These are phyloP conservation scores for Drosophila niveifrons DNA, from an alignment of 2,888 invertebrate genomes.

Conservation along the genomic window DNA sequence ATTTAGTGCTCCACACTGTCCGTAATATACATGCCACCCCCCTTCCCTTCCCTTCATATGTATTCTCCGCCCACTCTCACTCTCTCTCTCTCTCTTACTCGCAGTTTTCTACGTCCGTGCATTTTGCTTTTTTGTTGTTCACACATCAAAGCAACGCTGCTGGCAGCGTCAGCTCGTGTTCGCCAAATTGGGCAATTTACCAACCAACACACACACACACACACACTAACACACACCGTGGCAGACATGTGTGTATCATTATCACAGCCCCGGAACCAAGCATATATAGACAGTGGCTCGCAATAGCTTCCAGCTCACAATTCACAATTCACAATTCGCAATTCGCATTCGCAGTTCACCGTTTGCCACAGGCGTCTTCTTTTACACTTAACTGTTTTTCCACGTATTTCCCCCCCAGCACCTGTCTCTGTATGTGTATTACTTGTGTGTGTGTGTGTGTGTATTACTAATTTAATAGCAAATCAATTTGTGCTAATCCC, in stretches of 20 bases:
- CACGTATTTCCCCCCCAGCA: slow-evolving; percentile 57
- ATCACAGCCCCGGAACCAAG: slow-evolving; percentile 65
- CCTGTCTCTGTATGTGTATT: slow-evolving; percentile 29
- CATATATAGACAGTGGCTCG: slow-evolving; percentile 36
- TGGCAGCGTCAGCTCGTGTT: slow-evolving; percentile 55
- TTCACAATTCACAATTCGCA: slow-evolving; percentile 25
- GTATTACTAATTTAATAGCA: slow-evolving; percentile 81
- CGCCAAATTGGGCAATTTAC: slow-evolving; percentile 77
- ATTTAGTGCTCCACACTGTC: slow-evolving; percentile 77
- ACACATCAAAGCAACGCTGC: slow-evolving; percentile 72
- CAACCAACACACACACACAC: slow-evolving; percentile 34
- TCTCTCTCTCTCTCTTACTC: neutral
- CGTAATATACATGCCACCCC: slow-evolving; percentile 27
- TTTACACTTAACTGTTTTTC: slow-evolving; percentile 80
- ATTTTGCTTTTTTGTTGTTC: slow-evolving; percentile 60
- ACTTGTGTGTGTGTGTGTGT: slow-evolving; percentile 40
- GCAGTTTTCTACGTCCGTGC: slow-evolving; percentile 35
- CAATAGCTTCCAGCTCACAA: slow-evolving; percentile 17
- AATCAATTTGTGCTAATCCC: slow-evolving; percentile 83
- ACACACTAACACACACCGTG: slow-evolving; percentile 17
- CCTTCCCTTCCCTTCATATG: neutral
- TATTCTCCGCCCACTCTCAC: neutral
- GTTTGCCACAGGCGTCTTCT: slow-evolving; percentile 73
- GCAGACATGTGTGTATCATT: slow-evolving; percentile 70
- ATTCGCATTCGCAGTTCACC: slow-evolving; percentile 16